phyloP scores from a whole-genome alignment of 2,113 vertebrate species.

The Menidia beryllina region DNA sequence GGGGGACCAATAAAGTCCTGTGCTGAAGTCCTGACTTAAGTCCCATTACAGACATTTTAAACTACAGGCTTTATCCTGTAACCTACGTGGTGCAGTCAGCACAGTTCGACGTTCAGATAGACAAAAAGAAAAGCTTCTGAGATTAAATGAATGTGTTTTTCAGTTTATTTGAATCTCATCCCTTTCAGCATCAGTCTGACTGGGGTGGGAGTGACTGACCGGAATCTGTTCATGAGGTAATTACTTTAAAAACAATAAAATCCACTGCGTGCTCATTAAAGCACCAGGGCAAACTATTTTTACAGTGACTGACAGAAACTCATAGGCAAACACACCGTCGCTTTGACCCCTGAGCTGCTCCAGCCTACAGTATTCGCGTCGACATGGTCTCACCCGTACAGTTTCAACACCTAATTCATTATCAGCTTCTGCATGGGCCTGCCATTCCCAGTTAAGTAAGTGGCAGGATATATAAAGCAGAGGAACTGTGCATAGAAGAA shows the following conservation, averaged over 20 bases:
- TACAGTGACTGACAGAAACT: constrained; percentile 59
- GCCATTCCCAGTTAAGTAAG: constrained; percentile 73
- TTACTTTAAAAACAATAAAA: constrained; percentile 51
- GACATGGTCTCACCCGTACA: constrained; percentile 70
- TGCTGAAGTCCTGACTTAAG: constrained; percentile 5
- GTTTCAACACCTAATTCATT: constrained; percentile 85
- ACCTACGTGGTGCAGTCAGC: neutral
- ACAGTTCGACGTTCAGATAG: neutral
- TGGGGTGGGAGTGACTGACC: too few relatives aligned
- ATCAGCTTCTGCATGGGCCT: constrained; percentile 73
- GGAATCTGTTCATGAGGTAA: too few relatives aligned
- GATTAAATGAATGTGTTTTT: constrained; percentile 1
- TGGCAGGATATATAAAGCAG: constrained; percentile 80
- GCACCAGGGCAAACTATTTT: constrained; percentile 71
- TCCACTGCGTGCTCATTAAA: constrained; percentile 61
- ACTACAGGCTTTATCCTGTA: constrained; percentile 9
- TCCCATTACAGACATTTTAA: constrained; percentile 5
- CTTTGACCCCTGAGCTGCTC: constrained; percentile 71
- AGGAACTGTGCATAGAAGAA: constrained; percentile 44
- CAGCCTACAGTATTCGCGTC: constrained; percentile 60
- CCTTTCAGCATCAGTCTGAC: neutral
- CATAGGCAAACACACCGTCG: constrained; percentile 57
- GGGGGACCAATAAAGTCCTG: constrained; percentile 50
- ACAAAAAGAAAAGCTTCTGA: neutral
- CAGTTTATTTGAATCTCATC: neutral